Conservation (phyloP, 2,888 invertebrate genomes). For the Rhynchonema sp. region DNA sequence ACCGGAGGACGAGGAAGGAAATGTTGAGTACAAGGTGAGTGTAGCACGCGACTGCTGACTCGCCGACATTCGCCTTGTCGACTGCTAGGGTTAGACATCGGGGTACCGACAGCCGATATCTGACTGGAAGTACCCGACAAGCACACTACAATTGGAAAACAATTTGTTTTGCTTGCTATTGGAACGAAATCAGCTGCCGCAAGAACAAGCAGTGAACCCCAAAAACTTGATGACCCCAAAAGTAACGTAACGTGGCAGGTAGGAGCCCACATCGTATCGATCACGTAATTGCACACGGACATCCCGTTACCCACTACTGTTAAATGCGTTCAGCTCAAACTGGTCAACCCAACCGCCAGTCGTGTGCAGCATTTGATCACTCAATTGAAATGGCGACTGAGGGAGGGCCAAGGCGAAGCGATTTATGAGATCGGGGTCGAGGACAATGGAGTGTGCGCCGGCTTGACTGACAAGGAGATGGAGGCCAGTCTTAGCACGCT, state of each 20-base stretch:
- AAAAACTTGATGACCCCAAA: not conserved
- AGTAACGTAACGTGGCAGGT: not conserved
- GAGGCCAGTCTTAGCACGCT: constrained; percentile 64
- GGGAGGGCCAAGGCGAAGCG: constrained; percentile 86
- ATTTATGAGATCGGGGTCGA: constrained; percentile 75
- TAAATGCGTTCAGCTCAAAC: constrained; percentile 46
- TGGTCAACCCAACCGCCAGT: constrained; percentile 71
- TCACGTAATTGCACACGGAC: too few relatives aligned
- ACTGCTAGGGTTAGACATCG: too few relatives aligned
- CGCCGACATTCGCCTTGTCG: too few relatives aligned
- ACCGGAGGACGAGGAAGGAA: constrained; percentile 25
- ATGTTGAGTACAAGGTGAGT: constrained; percentile 35
- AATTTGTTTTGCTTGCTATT: too few relatives aligned
- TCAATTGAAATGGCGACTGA: constrained; percentile 93
- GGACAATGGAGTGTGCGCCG: constrained; percentile 44
- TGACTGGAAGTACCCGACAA: too few relatives aligned
- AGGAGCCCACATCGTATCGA: too few relatives aligned
- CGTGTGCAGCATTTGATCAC: constrained; percentile 89
- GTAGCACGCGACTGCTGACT: too few relatives aligned
- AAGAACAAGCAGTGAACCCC: too few relatives aligned
- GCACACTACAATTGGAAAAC: too few relatives aligned
- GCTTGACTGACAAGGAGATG: constrained; percentile 62
- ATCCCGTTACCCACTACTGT: too few relatives aligned
- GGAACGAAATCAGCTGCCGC: too few relatives aligned
- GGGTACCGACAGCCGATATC: too few relatives aligned